Evolutionary conservation across 1,140 invertebrate species (phyloP).

Genomic region (Trypoxylus dichotomus): DNA sequence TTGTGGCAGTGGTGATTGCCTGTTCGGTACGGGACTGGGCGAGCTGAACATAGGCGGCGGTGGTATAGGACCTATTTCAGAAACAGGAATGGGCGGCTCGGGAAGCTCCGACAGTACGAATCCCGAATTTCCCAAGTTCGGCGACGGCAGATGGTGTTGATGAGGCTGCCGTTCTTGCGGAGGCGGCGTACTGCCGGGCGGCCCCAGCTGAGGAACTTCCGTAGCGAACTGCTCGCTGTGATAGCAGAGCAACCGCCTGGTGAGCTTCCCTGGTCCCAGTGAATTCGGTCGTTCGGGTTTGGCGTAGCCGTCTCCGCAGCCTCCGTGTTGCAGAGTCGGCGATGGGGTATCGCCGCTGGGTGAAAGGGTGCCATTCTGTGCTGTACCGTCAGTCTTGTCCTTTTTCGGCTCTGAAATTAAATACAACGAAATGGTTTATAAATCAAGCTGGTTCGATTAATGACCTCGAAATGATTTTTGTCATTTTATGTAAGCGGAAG

Average conservation of each 20-base stretch:
- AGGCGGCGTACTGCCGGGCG: conserved; percentile 59
- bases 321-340: conserved; percentile 50
- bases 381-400: conserved; percentile 83
- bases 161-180: conserved; percentile 56
- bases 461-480: no score
- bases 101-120: conserved; percentile 82
- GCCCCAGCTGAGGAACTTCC: conserved; percentile 54
- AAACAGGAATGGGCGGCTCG: conserved; percentile 86
- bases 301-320: conserved; percentile 49
- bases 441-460: neutral
- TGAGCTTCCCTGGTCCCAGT: conserved; percentile 70
- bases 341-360: conserved; percentile 59
- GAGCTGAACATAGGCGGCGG: conserved; percentile 94
- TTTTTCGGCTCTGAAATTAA: conserved; percentile 80
- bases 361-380: conserved; percentile 65
- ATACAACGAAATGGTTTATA: conserved; percentile 27
- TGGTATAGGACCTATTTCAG: conserved; percentile 92
- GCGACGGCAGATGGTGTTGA: conserved; percentile 41
- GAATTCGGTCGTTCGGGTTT: conserved; percentile 74
- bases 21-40: conserved; percentile 73
- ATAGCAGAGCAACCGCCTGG: conserved; percentile 71
- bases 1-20: conserved; percentile 51
- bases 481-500: no score
- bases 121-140: conserved; percentile 49
- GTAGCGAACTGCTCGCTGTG: conserved; percentile 69